Evolutionary conservation across 1,140 invertebrate species (phyloP), one percentile per base, ranked within the genome.

Genomic region (Drosophila rufa): DNA sequence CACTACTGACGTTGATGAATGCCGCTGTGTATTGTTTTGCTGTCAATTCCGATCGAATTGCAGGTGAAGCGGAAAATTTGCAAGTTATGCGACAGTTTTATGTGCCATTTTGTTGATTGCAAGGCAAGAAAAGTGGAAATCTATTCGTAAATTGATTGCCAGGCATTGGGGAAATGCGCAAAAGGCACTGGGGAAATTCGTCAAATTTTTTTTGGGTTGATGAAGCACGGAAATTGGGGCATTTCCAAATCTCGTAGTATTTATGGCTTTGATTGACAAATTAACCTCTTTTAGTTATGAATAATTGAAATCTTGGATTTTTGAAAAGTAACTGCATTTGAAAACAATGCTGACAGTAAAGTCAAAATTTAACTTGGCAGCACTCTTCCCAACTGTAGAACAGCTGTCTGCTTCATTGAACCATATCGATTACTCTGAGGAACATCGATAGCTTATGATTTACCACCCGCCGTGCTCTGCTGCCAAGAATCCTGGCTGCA

Each of bases 1-100:
- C 27, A 66, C 70, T 62, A 40, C 48, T 83, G 70, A 85, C 85
- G 71, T 91, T 90, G 85, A 90, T 91, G 85, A 90, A 90, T 90
- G 85, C 85, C 86, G 60, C 58, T 82, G 85, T 90, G 85, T 90
- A 90, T 90, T 90, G 85, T 90, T 85, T 65, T 75, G 79, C 79
- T 91, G 85, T 91, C 85, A 82, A 71, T 75, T 91, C 67, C 69
- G 82, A 82, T 91, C 55, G 57, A 68, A 85, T 85, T 90, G 74
- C 78, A 89, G 78, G 84, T 90, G 84, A 89, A 79, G 78, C 77
- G 85, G 78, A 89, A 90, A 89, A 89, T 90, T 84, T 84, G 85
- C 80, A 84, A 90, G 84, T 84, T 90, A 79, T 81, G 84, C 69
- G 84, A 84, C 80, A 84, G 77, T 69, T 87, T 82, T 73, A 64